These are phyloP conservation scores for Drosophila nikananu DNA, from an alignment of 1,140 invertebrate genomes.

Conservation along the genomic window DNA sequence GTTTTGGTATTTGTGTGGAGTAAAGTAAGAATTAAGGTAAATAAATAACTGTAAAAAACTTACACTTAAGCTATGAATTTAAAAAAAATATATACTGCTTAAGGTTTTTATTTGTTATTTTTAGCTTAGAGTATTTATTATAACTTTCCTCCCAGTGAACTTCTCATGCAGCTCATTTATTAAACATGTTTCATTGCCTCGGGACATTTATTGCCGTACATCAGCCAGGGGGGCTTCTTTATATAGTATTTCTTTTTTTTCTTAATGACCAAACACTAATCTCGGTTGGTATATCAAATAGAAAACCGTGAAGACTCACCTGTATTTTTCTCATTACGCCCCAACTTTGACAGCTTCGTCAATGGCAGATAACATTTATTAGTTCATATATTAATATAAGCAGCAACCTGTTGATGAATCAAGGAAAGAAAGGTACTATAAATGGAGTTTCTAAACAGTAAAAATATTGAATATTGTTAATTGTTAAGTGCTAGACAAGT, in stretches of 20 bases:
- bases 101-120: neutral
- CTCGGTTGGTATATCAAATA: slow-evolving; percentile 68
- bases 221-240: slow-evolving; percentile 58
- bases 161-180: slow-evolving; percentile 41
- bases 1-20: too few relatives aligned
- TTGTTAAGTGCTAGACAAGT: neutral
- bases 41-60: too few relatives aligned
- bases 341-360: slow-evolving; percentile 10
- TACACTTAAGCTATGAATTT: neutral
- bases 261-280: slow-evolving; percentile 50
- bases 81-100: neutral
- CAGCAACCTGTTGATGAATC: slow-evolving; percentile 10
- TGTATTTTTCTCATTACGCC: neutral
- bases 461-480: neutral
- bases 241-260: neutral
- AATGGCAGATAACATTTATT: slow-evolving; percentile 7
- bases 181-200: slow-evolving; percentile 69
- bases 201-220: slow-evolving; percentile 66
- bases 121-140: neutral
- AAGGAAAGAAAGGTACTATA: neutral
- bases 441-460: neutral
- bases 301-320: slow-evolving; percentile 14
- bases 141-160: neutral
- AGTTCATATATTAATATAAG: slow-evolving; percentile 2
- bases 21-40: too few relatives aligned